Evolutionary conservation across 2,888 invertebrate genomes (phyloP), one percentile per base, ranked within the genome.

Genomic region (Orthonevra nobilis): DNA sequence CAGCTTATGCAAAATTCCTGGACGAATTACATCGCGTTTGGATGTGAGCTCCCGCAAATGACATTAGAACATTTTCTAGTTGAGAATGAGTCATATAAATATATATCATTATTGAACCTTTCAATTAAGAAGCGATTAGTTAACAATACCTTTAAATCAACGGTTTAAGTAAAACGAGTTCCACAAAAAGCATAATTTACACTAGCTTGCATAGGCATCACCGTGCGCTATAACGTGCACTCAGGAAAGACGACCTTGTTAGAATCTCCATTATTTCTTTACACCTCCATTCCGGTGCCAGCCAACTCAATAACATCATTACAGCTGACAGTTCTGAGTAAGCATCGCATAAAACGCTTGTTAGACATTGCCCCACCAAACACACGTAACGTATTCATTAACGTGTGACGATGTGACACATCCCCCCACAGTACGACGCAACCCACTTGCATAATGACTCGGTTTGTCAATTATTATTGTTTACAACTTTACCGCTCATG

Each of bases 391-490:
- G 54, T 72, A 79, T 72, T 79, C 77, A 79, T 79, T 79, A 79
- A 15, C 15, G 52, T 60, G 72, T 77, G 77, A 72, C 77, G 72
- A 44, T 60, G 72, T 77, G 77, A 72, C 77, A 77, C 64, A 72
- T 77, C 77, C 70, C 56, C 15, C 70, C 23, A 32, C 28, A 34
- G 42, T 9, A 38, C 30, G 38, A 38, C 64, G 60, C 63, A 77
- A 66, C 77, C 72, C 77, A 77, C 72, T 77, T 77, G 77, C 77
- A 77, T 77, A 77, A 77, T 72, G 64, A 26, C 46, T 44, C 26
- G 44, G 52, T 60, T 64, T 64, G 77, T 77, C 77, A 77, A 77
- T 64, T 77, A 77, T 64, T 77, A 77, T 64, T 77, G 72, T 60
- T 77, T 72, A 64, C 58, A 64, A 15, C 64, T 72, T 70, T 34